Evolutionary conservation across 1,140 invertebrate genomes (phyloP).

Genomic region (Octopus sinensis): DNA sequence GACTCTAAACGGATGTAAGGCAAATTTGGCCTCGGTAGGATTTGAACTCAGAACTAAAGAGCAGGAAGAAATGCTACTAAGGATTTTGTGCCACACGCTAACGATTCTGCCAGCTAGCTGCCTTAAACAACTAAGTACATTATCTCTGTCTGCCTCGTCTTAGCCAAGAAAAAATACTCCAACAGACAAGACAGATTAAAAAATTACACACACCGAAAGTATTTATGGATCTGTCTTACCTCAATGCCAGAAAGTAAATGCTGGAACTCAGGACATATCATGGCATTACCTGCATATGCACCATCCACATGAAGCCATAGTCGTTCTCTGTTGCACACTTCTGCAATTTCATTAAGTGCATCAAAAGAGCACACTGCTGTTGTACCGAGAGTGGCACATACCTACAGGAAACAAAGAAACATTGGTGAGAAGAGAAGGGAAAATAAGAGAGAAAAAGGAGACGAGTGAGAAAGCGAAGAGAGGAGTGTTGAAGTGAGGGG

Average conservation of each 20-base stretch:
- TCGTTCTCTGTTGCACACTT: constrained; percentile 71
- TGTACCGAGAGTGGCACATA: constrained; percentile 84
- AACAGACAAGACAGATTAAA: too few relatives aligned
- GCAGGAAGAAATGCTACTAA: too few relatives aligned
- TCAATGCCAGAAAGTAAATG: constrained; percentile 84
- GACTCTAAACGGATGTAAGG: too few relatives aligned
- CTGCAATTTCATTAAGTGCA: constrained; percentile 79
- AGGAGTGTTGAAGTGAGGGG: not conserved
- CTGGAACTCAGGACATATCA: constrained; percentile 91
- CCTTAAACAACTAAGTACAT: too few relatives aligned
- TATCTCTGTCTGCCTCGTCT: too few relatives aligned
- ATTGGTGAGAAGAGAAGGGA: not conserved
- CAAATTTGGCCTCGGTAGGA: too few relatives aligned
- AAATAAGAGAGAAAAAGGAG: not conserved
- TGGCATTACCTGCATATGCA: constrained; percentile 83
- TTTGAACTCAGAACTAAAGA: too few relatives aligned
- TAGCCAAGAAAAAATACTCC: too few relatives aligned
- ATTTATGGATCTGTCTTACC: constrained; percentile 35
- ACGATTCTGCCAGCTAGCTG: too few relatives aligned
- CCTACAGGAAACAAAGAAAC: constrained; percentile 56
- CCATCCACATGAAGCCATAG: constrained; percentile 93
- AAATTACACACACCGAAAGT: too few relatives aligned
- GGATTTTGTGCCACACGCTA: too few relatives aligned
- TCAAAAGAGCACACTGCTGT: constrained; percentile 90
- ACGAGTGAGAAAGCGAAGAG: not conserved